A percentile compares a stretch with the other conserved stretches of the same genome.
Conservation (phyloP, 2,113 vertebrate species). For the Labrus mixtus region DNA sequence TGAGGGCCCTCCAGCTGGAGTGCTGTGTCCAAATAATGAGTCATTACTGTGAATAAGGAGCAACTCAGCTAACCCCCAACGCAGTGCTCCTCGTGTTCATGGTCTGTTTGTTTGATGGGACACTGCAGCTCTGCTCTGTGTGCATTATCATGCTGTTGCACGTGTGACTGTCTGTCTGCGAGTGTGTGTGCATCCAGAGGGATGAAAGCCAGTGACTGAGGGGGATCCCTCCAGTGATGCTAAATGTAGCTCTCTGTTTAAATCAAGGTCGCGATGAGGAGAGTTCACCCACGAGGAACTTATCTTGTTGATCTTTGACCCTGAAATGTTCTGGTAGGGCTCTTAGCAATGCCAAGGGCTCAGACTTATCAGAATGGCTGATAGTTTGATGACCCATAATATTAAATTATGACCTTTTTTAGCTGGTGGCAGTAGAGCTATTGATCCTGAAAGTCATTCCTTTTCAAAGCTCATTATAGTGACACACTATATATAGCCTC, state of each 20-base stretch:
- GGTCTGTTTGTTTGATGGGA: not conserved
- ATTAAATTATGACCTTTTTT: constrained; percentile 21
- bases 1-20: constrained; percentile 16
- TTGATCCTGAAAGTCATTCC: constrained; percentile 40
- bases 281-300: constrained; percentile 15
- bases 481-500: constrained; percentile 2
- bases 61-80: constrained; percentile 31
- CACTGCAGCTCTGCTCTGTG: not conserved
- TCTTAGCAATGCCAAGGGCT: not conserved
- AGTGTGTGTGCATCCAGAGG: constrained; percentile 31
- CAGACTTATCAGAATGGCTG: constrained; percentile 15
- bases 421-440: constrained; percentile 17
- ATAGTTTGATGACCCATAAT: constrained; percentile 11
- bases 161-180: constrained; percentile 25
- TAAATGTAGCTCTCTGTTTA: constrained; percentile 40
- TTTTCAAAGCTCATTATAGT: constrained; percentile 25
- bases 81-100: not conserved
- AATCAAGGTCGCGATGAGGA: constrained; percentile 32
- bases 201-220: constrained; percentile 34
- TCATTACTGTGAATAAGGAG: constrained; percentile 41
- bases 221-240: constrained; percentile 46
- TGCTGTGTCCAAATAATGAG: constrained; percentile 26
- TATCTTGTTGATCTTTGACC: constrained; percentile 48
- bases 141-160: constrained; percentile 16
- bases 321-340: constrained; percentile 24